phyloP scores from a whole-genome alignment of 2,888 invertebrate genomes.

The Hemaris fuciformis region DNA sequence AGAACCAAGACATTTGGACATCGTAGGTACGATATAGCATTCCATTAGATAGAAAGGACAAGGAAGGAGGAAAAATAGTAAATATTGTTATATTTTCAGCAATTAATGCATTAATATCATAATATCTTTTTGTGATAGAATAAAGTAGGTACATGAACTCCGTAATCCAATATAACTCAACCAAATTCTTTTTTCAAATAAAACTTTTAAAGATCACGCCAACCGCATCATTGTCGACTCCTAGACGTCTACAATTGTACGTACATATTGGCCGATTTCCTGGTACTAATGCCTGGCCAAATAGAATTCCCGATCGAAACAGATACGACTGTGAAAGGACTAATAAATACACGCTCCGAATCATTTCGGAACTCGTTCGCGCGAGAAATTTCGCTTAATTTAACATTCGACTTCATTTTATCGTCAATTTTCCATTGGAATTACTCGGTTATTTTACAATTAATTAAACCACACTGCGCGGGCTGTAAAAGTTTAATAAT shows the following conservation, averaged over 20 bases:
- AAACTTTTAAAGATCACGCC: neutral
- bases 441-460: neutral
- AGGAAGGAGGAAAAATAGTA: too few species aligned
- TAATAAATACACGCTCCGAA: slow-evolving; percentile 31
- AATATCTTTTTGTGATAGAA: too few species aligned
- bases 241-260: slow-evolving; percentile 1
- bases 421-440: neutral
- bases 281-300: slow-evolving; percentile 30
- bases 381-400: slow-evolving; percentile 11
- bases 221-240: slow-evolving; percentile 17
- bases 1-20: too few species aligned
- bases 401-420: neutral
- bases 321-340: slow-evolving; percentile 27
- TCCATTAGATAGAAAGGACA: too few species aligned
- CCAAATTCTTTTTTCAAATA: too few species aligned
- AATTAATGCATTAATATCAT: too few species aligned
- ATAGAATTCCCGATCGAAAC: slow-evolving; percentile 31
- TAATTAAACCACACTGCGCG: neutral
- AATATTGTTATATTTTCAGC: too few species aligned
- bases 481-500: neutral
- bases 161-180: too few species aligned
- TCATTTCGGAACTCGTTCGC: slow-evolving; percentile 6
- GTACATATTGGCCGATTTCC: slow-evolving; percentile 15
- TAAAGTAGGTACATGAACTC: too few species aligned
- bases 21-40: too few species aligned